Base-by-base conservation (phyloP, 2,113 vertebrate species). In the Anas platyrhynchos region DNA sequence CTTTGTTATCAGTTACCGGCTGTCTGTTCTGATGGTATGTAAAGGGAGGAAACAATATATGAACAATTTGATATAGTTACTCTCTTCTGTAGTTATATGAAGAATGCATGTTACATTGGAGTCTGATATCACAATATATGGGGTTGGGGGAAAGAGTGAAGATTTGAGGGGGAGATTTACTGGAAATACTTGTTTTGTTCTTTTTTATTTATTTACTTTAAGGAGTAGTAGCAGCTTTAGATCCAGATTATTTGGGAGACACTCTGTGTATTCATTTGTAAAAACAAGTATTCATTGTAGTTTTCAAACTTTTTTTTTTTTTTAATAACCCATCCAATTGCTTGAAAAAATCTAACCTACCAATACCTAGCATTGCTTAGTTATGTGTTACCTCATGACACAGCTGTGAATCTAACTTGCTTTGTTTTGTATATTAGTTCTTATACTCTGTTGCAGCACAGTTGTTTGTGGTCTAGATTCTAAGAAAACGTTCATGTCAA, bases 1-100 rank as follows among this genome's bases (percentile, higher is more conserved):
- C 98, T 99, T 63, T 99, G 99, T 93, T 99, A 99, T 91, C 99
- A 99, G 97, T 97, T 99, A 50, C 99, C 99, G 55, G 99, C 99
- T 13, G 93, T 99, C 74, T 99, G 98, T 97, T 99, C 98, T 43
- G 96, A 98, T 7, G 99, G 99, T 99, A 97, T 15, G 97, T 91
- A 61, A 73, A n/a, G n/a, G 6, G 3, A 52, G 20, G 41, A 56
- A 75, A 78, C 34, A 9, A 8, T n/a, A 13, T 48, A 27, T 21
- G 90, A 71, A 23, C 13, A 90, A 13, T 26, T 68, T 3, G 58
- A 67, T 83, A 38, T 38, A 10, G 43, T 59, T 87, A 91, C 34
- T 90, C 11, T 31, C 23, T 78, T 71, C 77, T 84, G 4, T 63
- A 68, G 9, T 84, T 82, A 8, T 9, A 67, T 94, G 58, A 50